phyloP scores from a whole-genome alignment of 1,140 invertebrate species.

The Drosophila tani region DNA sequence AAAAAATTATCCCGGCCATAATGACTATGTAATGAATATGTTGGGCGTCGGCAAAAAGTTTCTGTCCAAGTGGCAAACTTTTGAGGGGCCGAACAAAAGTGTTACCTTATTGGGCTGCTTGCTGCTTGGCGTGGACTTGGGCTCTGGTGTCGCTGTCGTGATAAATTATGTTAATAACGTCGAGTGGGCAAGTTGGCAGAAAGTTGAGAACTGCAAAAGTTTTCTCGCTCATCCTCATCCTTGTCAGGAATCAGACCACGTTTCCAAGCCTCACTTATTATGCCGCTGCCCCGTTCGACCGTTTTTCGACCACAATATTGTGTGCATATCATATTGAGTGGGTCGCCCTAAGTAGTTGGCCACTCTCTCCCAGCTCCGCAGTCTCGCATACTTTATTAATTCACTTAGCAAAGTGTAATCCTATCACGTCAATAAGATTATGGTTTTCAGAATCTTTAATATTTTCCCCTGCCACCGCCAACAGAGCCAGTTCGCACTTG shows the following conservation, averaged over 20 bases:
- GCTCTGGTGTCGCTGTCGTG: slow-evolving; percentile 70
- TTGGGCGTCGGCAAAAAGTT: slow-evolving; percentile 44
- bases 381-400: slow-evolving; percentile 77
- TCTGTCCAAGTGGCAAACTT: slow-evolving; percentile 19
- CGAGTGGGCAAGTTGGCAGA: slow-evolving; percentile 61
- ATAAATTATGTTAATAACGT: slow-evolving; percentile 83
- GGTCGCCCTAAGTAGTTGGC: slow-evolving; percentile 71
- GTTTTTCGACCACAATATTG: slow-evolving; percentile 74
- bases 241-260: slow-evolving; percentile 76
- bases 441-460: slow-evolving; percentile 83
- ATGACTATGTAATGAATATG: slow-evolving; percentile 79
- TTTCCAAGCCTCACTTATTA: slow-evolving; percentile 23
- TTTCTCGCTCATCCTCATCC: slow-evolving; percentile 61
- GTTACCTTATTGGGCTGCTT: slow-evolving; percentile 72
- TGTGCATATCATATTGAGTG: slow-evolving; percentile 79
- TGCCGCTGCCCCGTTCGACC: slow-evolving; percentile 28
- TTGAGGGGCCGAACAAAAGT: slow-evolving; percentile 57
- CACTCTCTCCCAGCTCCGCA: slow-evolving; percentile 10
- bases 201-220: slow-evolving; percentile 68
- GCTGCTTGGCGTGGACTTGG: slow-evolving; percentile 37
- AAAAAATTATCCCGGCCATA: slow-evolving; percentile 42
- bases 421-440: slow-evolving; percentile 85
- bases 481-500: slow-evolving; percentile 24
- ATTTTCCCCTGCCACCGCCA: slow-evolving; percentile 58
- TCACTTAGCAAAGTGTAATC: slow-evolving; percentile 84